Conservation (phyloP, 2,888 invertebrate genomes). For the Adineta ricciae region DNA sequence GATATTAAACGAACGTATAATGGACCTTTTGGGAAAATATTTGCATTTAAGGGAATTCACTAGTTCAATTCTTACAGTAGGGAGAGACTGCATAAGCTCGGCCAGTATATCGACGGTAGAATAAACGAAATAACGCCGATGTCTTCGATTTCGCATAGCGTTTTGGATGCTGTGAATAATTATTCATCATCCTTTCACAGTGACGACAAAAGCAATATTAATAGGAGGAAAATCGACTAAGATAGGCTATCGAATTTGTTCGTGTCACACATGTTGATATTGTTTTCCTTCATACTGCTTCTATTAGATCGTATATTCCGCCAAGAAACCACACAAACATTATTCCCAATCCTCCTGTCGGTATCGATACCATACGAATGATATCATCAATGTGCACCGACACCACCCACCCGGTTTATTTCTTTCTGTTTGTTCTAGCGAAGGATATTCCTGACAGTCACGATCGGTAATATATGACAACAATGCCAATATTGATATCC, state of each 20-base stretch:
- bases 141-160: not conserved
- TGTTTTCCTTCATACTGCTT: not conserved
- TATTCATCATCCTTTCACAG: not conserved
- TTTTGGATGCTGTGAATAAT: not conserved
- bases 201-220: not conserved
- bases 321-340: not conserved
- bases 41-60: not conserved
- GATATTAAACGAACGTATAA: too few species aligned
- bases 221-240: not conserved
- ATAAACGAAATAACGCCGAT: not conserved
- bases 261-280: not conserved
- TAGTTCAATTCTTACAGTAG: not conserved
- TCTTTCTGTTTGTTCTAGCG: not conserved
- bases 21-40: constrained; percentile 9
- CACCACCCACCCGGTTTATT: not conserved
- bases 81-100: not conserved
- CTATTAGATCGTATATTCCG: not conserved
- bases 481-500: not conserved
- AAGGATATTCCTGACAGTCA: not conserved
- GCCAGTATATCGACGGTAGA: not conserved
- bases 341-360: not conserved
- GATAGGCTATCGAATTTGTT: not conserved
- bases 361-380: not conserved
- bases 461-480: not conserved
- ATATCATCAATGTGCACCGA: not conserved